Base-by-base conservation (phyloP, 2,113 vertebrate species). In the Morphnarchus princeps region DNA sequence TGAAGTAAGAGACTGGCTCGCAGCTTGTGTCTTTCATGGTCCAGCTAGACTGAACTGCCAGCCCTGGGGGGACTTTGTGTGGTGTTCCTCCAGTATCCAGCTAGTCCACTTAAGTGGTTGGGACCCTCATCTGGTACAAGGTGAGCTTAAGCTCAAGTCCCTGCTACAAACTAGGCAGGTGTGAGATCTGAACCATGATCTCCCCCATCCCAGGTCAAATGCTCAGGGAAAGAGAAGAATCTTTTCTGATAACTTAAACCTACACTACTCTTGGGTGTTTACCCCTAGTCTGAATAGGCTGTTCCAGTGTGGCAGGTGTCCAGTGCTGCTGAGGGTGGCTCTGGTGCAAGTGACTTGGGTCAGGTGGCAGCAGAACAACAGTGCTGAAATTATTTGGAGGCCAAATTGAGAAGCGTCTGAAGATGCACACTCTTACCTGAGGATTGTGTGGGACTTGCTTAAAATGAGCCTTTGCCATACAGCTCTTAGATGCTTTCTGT, bases 221-320 rank as follows among this genome's bases (percentile, higher is more conserved):
- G 20, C 58, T 81, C 6, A 3, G 3, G 4, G n/a, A 52, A 71
- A 50, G 74, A 82, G 36, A 59, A 43, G 20, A 70, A 42, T 34
- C 13, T 63, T 31, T 36, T 54, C 22, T 62, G 26, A 1, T 36
- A 31, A 24, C 16, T 69, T 69, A 32, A 90, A 29, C 50, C 34
- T 25, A 5, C 5, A 2, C 26, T 80, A 3, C n/a, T 34, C 0
- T 9, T 0, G 3, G 40, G 20, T 29, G 17, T 57, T 58, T 15
- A 13, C 16, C 6, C 15, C 5, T 40, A 4, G 36, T 26, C 36
- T 40, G 34, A 57, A 26, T 19, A 5, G 1, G 8, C 70, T 71
- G 45, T 11, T 62, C 6, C n/a, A 17, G 25, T 28, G 9, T 45
- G 49, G 59, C 61, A 19, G 18, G 45, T 16, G 58, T 12, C 31